A percentile compares a stretch with the other conserved stretches of the same genome.
Evolutionary conservation across 1,140 invertebrate species (phyloP).

Genomic region (Leucophenga varia): DNA sequence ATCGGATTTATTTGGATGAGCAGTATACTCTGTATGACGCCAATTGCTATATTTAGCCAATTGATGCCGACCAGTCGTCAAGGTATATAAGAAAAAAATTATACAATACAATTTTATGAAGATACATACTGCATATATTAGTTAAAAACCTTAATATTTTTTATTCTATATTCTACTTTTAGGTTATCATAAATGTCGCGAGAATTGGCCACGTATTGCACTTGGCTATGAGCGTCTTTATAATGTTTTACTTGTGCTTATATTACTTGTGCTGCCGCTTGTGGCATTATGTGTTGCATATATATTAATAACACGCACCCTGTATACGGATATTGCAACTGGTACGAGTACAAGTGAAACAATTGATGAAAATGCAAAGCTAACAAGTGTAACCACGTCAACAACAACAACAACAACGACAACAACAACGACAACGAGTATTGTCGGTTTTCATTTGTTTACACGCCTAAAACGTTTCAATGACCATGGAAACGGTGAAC

Average conservation of each 20-base stretch:
- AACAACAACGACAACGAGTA: slow-evolving; percentile 23
- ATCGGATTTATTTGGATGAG: slow-evolving; percentile 74
- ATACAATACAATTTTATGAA: no score
- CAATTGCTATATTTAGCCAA: slow-evolving; percentile 66
- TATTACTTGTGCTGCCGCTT: slow-evolving; percentile 73
- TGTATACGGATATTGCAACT: slow-evolving; percentile 62
- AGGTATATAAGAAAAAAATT: no score
- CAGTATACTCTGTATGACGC: slow-evolving; percentile 69
- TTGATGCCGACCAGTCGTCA: slow-evolving; percentile 60
- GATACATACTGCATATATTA: no score
- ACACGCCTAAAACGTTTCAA: no score
- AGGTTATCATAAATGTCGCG: slow-evolving; percentile 68
- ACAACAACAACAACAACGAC: slow-evolving; percentile 16
- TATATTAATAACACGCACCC: slow-evolving; percentile 69
- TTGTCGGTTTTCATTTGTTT: no score
- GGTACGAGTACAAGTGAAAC: slow-evolving; percentile 55
- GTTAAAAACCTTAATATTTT: no score
- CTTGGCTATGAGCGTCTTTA: slow-evolving; percentile 66
- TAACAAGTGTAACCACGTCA: slow-evolving; percentile 10
- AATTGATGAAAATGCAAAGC: neutral
- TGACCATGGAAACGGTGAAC: no score
- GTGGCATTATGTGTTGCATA: slow-evolving; percentile 76
- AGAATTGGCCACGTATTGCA: slow-evolving; percentile 67
- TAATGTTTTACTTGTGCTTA: slow-evolving; percentile 73
- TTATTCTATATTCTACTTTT: neutral